These are phyloP conservation scores for Trachymyrmex septentrionalis DNA, from an alignment of 1,140 invertebrate genomes.

Conservation along the genomic window DNA sequence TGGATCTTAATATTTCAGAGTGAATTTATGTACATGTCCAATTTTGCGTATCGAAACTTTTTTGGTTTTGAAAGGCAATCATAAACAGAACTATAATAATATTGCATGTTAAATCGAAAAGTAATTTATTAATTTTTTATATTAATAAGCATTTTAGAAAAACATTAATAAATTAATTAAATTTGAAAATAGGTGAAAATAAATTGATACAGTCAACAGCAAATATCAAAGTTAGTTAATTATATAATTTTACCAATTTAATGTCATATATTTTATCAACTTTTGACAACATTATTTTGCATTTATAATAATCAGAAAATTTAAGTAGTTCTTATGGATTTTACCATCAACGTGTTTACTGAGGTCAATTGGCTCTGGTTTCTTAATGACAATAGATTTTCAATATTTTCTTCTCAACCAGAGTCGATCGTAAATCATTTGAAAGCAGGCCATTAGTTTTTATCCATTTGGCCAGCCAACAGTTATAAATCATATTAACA, in stretches of 20 bases:
- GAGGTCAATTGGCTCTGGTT: neutral
- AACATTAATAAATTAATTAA: neutral
- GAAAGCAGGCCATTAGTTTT: conserved; percentile 13
- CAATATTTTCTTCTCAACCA: neutral
- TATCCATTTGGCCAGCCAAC: neutral
- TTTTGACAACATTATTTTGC: conserved; percentile 6
- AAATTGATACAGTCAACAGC: neutral
- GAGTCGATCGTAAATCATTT: conserved; percentile 25
- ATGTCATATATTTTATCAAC: neutral
- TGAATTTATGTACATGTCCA: too few relatives aligned
- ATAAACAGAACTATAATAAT: too few relatives aligned
- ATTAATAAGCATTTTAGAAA: too few relatives aligned
- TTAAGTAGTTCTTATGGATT: neutral
- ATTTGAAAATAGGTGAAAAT: neutral
- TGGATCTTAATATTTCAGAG: too few relatives aligned
- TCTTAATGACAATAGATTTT: neutral
- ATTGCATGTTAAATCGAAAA: too few relatives aligned
- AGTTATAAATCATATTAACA: neutral
- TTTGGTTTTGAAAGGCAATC: too few relatives aligned
- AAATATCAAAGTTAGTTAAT: neutral
- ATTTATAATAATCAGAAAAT: neutral
- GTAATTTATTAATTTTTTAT: too few relatives aligned
- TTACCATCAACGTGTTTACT: neutral
- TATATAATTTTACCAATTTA: neutral
- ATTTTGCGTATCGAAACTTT: too few relatives aligned